Evolutionary conservation across 2,888 invertebrate genomes (phyloP), one percentile per base, ranked within the genome.

Genomic region (Chymomyza fuscimana): DNA sequence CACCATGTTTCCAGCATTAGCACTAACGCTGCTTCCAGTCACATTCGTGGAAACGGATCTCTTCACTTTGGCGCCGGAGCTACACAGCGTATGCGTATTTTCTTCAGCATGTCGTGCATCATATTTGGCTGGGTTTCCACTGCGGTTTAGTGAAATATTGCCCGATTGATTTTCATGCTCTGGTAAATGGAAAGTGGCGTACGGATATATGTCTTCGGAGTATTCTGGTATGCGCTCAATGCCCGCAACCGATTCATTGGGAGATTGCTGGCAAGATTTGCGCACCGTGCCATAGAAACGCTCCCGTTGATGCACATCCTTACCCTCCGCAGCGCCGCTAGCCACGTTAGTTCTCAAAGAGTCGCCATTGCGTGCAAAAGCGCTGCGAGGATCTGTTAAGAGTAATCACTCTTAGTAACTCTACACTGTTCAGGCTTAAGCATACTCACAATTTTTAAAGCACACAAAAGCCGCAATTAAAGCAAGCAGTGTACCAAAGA

Each of bases 151-250:
- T n/a, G 89, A 81, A 62, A 92, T 92, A 81, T 93, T 93, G 40
- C 92, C 92, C 40, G 93, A 92, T 79, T 93, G 92, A 80, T 93
- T 93, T 84, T 93, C 93, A 90, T 93, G 93, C 88, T 93, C 93
- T 77, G 93, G 93, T 80, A 94, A 91, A 89, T 94, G 93, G 90
- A 93, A 94, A 76, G 93, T 94, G 66, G 94, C 94, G 89, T 94
- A 94, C 65, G 94, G 94, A 90, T 93, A 93, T 87, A 94, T 94
- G 85, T 94, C 94, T 90, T 94, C 93, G 59, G 93, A 93, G 89
- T 93, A 93, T 90, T 93, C 93, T 70, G 93, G 93, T 84, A 93
- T 93, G 72, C 93, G 92, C 87, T 93, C 93, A 79, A 93, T 91
- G 69, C 92, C 91, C 78, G 91, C 86, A 78, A 92, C 91, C 74